Evolutionary conservation across 2,888 invertebrate species (phyloP), one percentile per base, ranked within the genome.

Genomic region (Xanthia icteritia): DNA sequence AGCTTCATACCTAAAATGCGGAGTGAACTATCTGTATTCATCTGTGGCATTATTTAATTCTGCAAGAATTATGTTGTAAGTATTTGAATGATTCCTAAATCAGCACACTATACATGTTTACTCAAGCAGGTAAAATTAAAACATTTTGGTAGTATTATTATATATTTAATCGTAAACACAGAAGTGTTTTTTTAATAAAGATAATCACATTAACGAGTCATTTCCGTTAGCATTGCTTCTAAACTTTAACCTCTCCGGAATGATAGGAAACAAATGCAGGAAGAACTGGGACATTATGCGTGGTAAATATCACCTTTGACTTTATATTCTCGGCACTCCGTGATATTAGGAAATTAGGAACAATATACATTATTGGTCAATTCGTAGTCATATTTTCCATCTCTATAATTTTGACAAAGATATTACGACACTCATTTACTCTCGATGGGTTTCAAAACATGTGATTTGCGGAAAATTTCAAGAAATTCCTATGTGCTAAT

Each of bases 161-260:
- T 39, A 17, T 17, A 65, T n/a, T 20, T 42, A 23, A 23, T 67
- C 15, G 3, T 31, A 66, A 31, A 56, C 9, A n/a, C 1, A 56
- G n/a, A 31, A 45, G 17, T 20, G 5, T 73, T 74, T 75, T 15
- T 73, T n/a, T n/a, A 36, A 48, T 39, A 8, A 39, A 27, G 0
- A n/a, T 20, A 17, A 27, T 23, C 23, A 79, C n/a, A 45, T 1
- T 48, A 20, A 48, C 31, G 36, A 71, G n/a, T 69, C 0, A 56
- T 79, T 69, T 39, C 54, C 36, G 70, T 56, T 48, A n/a, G 9
- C 23, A 51, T 13, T 17, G 23, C 8, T 8, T 36, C 0, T 5
- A n/a, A 76, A 39, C 36, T 79, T 39, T 39, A 20, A 79, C 69
- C 27, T 80, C 2, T 58, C 4, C 8, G 2, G 15, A 76, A 39